Evolutionary conservation across 2,888 invertebrate species (phyloP).

Genomic region (Atethmia centrago): DNA sequence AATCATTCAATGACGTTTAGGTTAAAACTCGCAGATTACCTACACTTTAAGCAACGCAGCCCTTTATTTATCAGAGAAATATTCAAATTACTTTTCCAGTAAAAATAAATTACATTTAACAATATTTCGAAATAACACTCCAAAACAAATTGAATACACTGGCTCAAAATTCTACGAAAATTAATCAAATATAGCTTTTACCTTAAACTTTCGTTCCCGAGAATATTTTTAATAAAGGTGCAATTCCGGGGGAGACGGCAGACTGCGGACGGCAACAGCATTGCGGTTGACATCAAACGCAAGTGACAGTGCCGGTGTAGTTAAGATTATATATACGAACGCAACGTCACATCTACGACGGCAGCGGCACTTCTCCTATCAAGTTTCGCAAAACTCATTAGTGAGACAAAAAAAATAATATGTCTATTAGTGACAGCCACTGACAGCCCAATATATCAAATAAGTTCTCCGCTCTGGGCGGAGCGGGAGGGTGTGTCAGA

Average conservation of each 20-base stretch:
- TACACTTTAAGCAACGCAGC: neutral
- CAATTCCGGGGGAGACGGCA: neutral
- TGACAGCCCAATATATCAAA: no score
- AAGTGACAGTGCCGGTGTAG: no score
- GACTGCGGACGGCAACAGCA: no score
- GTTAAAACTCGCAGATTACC: neutral
- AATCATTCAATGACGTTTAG: no score
- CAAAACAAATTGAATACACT: neutral
- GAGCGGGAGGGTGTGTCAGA: no score
- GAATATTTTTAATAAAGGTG: slow-evolving; percentile 8
- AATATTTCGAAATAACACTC: neutral
- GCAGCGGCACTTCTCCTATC: neutral
- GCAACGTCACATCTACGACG: neutral
- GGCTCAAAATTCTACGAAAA: neutral
- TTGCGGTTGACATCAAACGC: no score
- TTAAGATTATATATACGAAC: no score
- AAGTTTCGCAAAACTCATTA: neutral
- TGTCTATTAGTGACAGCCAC: no score
- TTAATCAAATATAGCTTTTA: neutral
- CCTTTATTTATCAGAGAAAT: neutral
- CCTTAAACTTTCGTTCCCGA: neutral
- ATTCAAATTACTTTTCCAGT: neutral
- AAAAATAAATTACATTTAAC: neutral
- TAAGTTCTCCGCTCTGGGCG: no score
- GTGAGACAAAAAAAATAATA: neutral